phyloP scores from a whole-genome alignment of 2,113 vertebrate genomes.

The Psilopogon haemacephalus region DNA sequence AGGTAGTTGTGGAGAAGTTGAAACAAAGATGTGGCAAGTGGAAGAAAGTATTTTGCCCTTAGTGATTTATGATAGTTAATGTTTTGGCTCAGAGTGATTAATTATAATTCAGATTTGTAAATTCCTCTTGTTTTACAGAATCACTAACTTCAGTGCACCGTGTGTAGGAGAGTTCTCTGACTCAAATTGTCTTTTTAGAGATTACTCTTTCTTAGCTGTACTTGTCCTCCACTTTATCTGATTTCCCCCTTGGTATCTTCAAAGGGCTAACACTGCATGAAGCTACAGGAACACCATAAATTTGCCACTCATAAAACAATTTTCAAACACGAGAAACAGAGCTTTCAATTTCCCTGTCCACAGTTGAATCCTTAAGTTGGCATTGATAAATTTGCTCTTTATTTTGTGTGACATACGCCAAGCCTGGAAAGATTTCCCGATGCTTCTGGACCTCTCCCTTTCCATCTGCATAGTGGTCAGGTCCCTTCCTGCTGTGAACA shows the following conservation, averaged over 20 bases:
- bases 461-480: neutral
- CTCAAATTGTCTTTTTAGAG: neutral
- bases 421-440: neutral
- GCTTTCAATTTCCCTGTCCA: slow-evolving; percentile 41
- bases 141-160: neutral
- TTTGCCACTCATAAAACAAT: neutral
- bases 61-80: neutral
- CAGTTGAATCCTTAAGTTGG: slow-evolving; percentile 29
- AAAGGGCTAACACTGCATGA: neutral
- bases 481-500: neutral
- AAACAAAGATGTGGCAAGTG: neutral
- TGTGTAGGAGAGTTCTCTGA: neutral
- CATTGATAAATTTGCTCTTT: slow-evolving; percentile 36
- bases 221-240: neutral
- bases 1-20: no score
- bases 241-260: neutral
- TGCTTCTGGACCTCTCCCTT: neutral
- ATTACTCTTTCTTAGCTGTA: neutral
- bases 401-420: neutral
- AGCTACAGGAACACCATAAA: neutral
- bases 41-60: neutral
- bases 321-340: slow-evolving; percentile 57
- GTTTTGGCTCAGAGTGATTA: neutral
- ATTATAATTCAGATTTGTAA: neutral
- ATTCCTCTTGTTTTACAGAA: slow-evolving; percentile 15